Conservation (phyloP, 2,888 invertebrate species). For the Oeneis ivallda region DNA sequence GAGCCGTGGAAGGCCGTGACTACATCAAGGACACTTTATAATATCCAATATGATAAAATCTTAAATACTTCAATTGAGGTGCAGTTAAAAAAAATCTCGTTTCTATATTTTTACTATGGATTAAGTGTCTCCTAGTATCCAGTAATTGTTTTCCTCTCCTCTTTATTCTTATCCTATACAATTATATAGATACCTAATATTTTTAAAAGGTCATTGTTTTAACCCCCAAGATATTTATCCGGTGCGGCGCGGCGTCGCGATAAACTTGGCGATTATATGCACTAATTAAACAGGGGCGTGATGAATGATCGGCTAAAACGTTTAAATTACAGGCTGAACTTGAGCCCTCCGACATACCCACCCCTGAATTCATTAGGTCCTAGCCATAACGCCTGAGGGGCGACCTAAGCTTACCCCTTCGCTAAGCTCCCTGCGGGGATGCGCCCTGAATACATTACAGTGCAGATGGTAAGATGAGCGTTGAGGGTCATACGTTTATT, state of each 20-base stretch:
- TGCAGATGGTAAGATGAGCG: slow-evolving; percentile 45
- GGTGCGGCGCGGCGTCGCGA: slow-evolving; percentile 24
- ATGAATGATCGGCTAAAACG: slow-evolving; percentile 46
- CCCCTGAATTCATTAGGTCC: slow-evolving; percentile 55
- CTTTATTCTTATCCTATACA: background rate
- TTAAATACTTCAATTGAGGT: too few relatives aligned
- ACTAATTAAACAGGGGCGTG: slow-evolving; percentile 49
- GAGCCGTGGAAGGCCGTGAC: too few relatives aligned
- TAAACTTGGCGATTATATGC: slow-evolving; percentile 38
- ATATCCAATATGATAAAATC: too few relatives aligned
- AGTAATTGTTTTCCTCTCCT: background rate
- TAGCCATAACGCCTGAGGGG: slow-evolving; percentile 50
- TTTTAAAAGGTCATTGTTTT: slow-evolving; percentile 9
- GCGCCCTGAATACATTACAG: slow-evolving; percentile 50
- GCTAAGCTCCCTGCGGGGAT: slow-evolving; percentile 45
- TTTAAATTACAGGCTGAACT: slow-evolving; percentile 49
- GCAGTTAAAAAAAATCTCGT: too few relatives aligned
- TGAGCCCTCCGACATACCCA: slow-evolving; percentile 44
- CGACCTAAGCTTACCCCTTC: slow-evolving; percentile 55
- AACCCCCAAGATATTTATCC: slow-evolving; percentile 21
- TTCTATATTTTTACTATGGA: background rate
- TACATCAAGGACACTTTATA: too few relatives aligned
- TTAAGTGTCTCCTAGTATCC: background rate
- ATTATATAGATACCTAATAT: background rate
- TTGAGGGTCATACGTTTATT: slow-evolving; percentile 38